Base-by-base conservation (phyloP, 2,888 invertebrate genomes). In the Drosophila neutralis region DNA sequence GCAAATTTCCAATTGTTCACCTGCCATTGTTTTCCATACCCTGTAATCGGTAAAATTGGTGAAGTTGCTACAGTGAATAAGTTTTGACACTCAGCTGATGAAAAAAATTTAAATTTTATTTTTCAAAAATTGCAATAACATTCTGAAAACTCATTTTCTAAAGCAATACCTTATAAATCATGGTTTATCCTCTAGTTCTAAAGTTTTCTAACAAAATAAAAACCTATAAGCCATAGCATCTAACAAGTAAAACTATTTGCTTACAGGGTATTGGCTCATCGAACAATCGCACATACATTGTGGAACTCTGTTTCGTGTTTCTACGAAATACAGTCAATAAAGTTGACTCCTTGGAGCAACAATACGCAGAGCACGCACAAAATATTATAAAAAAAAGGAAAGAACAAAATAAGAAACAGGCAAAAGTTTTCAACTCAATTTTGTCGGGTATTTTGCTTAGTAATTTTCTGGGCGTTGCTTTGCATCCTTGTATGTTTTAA, bases 371-470 rank as follows among this genome's bases (percentile, higher is more conserved):
- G 48, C 63, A 70, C 68, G 56, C 70, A 65, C 69, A 7, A 49
- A 58, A 42, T 38, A 38, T 56, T 38, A 56, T 21, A 21, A 38
- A 48, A n/a, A 7, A 42, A 2, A 48, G 18, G 4, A 49, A 45
- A 21, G 35, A 42, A 8, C 21, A 6, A 24, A 49, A 33, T n/a
- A 40, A 40, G 52, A 53, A 59, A 35, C n/a, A 53, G 56, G 59
- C 51, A 65, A 77, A 86, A 82, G 56, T 86, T 86, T 86, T 72
- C 73, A 78, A 86, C 80, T 88, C 80, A 83, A 86, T 83, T 88
- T 83, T 68, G 65, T 75, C 61, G 73, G 73, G 58, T 80, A 78
- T 73, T 80, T 69, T 69, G 68, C 59, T 78, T 69, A 62, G 71
- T 49, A 69, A 80, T 78, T 69, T 68, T 61, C 64, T n/a, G 18